Conservation (phyloP, 2,888 invertebrate species). For the Heteromurus nitidus region DNA sequence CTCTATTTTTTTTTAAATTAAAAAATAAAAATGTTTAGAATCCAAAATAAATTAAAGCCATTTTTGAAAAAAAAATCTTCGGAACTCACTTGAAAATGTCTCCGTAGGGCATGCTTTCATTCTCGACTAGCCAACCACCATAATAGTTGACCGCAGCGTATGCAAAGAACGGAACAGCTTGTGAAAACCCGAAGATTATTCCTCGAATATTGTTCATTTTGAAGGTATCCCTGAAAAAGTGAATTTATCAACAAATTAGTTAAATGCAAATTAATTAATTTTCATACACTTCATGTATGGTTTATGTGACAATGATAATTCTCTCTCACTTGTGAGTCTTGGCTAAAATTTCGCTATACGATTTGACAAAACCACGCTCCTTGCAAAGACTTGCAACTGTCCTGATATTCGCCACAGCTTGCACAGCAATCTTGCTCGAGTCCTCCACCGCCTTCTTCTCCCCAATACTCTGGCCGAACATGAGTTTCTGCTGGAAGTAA, state of each 20-base stretch:
- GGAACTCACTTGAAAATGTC: constrained; percentile 75
- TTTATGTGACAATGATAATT: no score
- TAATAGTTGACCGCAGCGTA: constrained; percentile 75
- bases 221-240: constrained; percentile 44
- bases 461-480: constrained; percentile 81
- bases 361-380: constrained; percentile 82
- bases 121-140: constrained; percentile 75
- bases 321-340: constrained; percentile 80
- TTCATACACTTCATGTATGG: no score
- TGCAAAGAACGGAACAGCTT: constrained; percentile 75
- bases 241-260: no score
- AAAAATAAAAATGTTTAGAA: background rate
- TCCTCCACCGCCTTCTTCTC: constrained; percentile 83
- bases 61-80: no score
- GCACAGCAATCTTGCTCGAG: constrained; percentile 77
- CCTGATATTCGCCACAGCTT: constrained; percentile 76
- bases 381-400: constrained; percentile 85
- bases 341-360: constrained; percentile 80
- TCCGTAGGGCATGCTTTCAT: constrained; percentile 74
- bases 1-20: constrained; percentile 77
- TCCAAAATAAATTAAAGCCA: no score
- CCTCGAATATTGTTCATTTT: constrained; percentile 73
- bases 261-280: no score
- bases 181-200: constrained; percentile 75
- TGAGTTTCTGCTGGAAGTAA: constrained; percentile 83